Evolutionary conservation across 2,888 invertebrate species (phyloP).

Genomic region (Cordylochernes scorpioides): DNA sequence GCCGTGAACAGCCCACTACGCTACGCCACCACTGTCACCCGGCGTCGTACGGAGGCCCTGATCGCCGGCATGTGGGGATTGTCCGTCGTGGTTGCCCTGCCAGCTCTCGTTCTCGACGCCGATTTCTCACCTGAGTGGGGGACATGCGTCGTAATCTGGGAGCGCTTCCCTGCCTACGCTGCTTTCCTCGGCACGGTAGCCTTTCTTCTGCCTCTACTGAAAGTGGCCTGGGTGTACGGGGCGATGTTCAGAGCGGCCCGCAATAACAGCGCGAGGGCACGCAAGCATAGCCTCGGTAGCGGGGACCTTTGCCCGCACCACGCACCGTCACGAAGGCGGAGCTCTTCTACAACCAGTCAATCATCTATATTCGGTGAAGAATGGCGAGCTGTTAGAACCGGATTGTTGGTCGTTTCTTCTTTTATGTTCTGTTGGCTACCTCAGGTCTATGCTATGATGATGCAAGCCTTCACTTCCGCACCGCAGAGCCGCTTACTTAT

Average conservation of each 20-base stretch:
- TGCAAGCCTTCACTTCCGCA: constrained; percentile 19
- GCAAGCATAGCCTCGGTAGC: constrained; percentile 27
- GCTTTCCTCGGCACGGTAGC: constrained; percentile 22
- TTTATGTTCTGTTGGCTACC: constrained; percentile 32
- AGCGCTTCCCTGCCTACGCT: constrained; percentile 17
- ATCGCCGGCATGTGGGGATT: constrained; percentile 24
- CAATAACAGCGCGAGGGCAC: constrained; percentile 36
- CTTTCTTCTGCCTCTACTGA: constrained; percentile 25
- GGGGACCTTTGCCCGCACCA: constrained; percentile 9
- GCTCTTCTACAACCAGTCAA: constrained; percentile 36
- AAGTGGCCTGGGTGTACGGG: constrained; percentile 41
- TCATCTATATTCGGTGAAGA: constrained; percentile 47
- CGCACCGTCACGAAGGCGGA: constrained; percentile 31
- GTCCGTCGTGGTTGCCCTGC: constrained; percentile 22
- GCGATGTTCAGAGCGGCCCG: constrained; percentile 47
- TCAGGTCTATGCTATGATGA: constrained; percentile 22
- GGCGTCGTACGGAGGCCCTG: constrained; percentile 23
- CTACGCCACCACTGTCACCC: constrained; percentile 30
- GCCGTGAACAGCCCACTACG: constrained; percentile 37
- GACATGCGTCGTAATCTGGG: not conserved
- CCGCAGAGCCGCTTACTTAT: too few relatives aligned
- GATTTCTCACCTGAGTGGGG: constrained; percentile 1
- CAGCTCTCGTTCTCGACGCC: constrained; percentile 19
- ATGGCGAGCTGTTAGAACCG: constrained; percentile 60
- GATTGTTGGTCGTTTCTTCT: constrained; percentile 45